Percentiles rank a stretch among this genome's conserved stretches.
phyloP scores from a whole-genome alignment of 2,888 invertebrate species.

The Philopedon plagiatum region DNA sequence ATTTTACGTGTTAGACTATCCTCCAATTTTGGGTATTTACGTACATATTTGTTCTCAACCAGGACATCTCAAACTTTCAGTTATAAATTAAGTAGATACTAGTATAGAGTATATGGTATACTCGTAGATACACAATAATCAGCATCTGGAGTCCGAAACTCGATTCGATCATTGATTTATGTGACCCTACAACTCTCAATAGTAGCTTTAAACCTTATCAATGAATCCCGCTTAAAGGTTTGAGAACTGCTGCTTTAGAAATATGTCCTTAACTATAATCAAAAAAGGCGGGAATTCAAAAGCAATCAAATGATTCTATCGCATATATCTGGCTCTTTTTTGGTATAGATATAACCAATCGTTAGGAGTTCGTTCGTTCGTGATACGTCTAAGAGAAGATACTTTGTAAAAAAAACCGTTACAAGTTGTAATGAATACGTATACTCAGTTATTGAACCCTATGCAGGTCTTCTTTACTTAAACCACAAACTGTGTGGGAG shows the following conservation, averaged over 20 bases:
- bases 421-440: slow-evolving; percentile 8
- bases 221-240: too few species aligned
- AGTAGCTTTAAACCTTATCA: too few species aligned
- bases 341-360: not conserved
- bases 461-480: slow-evolving; percentile 21
- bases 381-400: slow-evolving; percentile 6
- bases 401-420: slow-evolving; percentile 33
- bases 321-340: not conserved
- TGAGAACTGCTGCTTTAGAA: not conserved
- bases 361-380: slow-evolving; percentile 9
- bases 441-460: slow-evolving; percentile 30
- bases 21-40: not conserved
- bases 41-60: too few species aligned
- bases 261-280: not conserved
- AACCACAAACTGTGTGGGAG: slow-evolving; percentile 9
- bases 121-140: too few species aligned
- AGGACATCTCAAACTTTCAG: too few species aligned
- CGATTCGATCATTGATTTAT: too few species aligned
- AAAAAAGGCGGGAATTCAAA: not conserved
- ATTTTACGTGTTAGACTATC: not conserved
- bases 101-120: too few species aligned
- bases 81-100: too few species aligned
- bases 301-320: slow-evolving; percentile 1
- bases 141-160: too few species aligned
- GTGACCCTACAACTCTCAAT: too few species aligned